These are phyloP conservation scores for Bombus pascuorum DNA, from an alignment of 1,140 invertebrate species.

Conservation along the genomic window DNA sequence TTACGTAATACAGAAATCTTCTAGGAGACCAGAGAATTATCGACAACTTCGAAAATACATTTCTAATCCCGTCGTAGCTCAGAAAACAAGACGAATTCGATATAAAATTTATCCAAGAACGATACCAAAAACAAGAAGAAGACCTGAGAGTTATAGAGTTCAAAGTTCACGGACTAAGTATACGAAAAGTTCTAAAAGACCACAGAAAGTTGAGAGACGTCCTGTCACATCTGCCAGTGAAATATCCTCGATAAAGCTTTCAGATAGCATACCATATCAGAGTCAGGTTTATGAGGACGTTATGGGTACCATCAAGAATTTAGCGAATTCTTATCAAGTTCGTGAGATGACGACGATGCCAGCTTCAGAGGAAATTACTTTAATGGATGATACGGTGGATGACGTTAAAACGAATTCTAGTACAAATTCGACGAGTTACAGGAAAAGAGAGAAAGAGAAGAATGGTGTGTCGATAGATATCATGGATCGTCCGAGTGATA, in stretches of 20 bases:
- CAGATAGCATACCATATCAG: constrained; percentile 62
- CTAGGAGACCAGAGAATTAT: constrained; percentile 70
- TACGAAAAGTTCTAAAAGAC: background rate
- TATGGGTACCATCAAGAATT: constrained; percentile 76
- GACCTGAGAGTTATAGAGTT: constrained; percentile 10
- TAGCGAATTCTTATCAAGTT: constrained; percentile 52
- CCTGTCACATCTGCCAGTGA: constrained; percentile 22
- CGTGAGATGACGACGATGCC: constrained; percentile 43
- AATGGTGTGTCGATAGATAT: background rate
- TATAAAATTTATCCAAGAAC: constrained; percentile 29
- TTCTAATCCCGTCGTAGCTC: background rate
- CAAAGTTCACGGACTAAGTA: background rate
- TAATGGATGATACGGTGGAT: background rate
- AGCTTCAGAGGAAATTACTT: background rate
- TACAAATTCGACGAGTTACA: background rate
- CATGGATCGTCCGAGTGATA: background rate
- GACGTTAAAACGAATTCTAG: background rate
- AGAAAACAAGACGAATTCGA: constrained; percentile 7
- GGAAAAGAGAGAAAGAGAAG: constrained; percentile 18
- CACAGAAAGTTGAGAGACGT: constrained; percentile 3
- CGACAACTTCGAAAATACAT: background rate
- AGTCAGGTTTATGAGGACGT: constrained; percentile 79
- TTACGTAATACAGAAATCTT: constrained; percentile 59
- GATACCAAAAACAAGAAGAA: background rate
- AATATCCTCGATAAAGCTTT: background rate